A percentile compares a stretch with the other conserved stretches of the same genome.
Evolutionary conservation across 2,113 vertebrate genomes (phyloP).

Genomic region (Alosa alosa): DNA sequence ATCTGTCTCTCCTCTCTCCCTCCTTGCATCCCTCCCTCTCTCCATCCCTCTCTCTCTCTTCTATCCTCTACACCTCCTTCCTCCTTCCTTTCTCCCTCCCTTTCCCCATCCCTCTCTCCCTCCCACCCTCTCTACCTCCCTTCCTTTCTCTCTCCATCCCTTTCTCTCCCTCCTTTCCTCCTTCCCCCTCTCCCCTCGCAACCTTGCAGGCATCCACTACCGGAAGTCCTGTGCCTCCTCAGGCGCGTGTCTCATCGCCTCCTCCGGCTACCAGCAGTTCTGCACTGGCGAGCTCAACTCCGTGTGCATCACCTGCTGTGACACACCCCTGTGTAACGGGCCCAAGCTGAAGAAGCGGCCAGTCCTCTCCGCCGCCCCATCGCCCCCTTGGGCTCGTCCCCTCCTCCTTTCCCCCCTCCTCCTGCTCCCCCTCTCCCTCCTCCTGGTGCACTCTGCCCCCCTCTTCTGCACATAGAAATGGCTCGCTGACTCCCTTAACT

Average conservation of each 20-base stretch:
- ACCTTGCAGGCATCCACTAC: conserved; percentile 84
- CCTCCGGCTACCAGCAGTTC: conserved; percentile 96
- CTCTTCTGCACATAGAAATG: background rate
- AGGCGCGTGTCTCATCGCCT: conserved; percentile 92
- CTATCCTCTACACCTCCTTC: too few relatives aligned
- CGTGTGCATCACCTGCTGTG: conserved; percentile 97
- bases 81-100: too few relatives aligned
- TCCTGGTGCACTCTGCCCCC: conserved; percentile 49
- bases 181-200: background rate
- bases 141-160: background rate
- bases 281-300: conserved; percentile 95
- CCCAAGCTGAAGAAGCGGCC: conserved; percentile 82
- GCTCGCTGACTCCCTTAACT: background rate
- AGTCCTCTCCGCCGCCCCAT: conserved; percentile 38
- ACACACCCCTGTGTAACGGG: conserved; percentile 93
- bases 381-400: fast-evolving
- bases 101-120: background rate
- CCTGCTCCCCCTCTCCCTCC: background rate
- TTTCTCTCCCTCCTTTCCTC: background rate
- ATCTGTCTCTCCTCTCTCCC: background rate
- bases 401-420: background rate
- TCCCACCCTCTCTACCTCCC: too few relatives aligned
- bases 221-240: conserved; percentile 95
- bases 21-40: background rate
- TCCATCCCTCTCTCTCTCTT: too few relatives aligned